These are phyloP conservation scores for Sycobia sp. DNA, from an alignment of 1,140 invertebrate species.

Conservation along the genomic window DNA sequence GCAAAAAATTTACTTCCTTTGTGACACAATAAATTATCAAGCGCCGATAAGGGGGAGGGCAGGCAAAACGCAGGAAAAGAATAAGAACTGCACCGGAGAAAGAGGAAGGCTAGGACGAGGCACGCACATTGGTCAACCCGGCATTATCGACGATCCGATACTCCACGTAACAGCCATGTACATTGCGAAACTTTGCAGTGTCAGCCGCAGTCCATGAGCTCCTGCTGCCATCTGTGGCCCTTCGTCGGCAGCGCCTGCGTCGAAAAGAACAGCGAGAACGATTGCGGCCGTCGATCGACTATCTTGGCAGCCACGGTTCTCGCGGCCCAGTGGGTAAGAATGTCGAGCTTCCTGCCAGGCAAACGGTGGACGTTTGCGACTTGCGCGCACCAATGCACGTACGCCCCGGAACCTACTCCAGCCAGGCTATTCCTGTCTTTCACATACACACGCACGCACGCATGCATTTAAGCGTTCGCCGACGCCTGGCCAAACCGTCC, in stretches of 20 bases:
- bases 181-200: too few relatives aligned
- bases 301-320: not conserved
- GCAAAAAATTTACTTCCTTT: too few relatives aligned
- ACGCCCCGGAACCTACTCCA: not conserved
- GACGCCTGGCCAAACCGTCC: not conserved
- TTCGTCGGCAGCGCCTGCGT: not conserved
- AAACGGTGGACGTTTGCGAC: not conserved
- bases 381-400: not conserved
- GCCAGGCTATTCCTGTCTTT: too few relatives aligned
- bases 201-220: conserved; percentile 28
- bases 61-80: not conserved
- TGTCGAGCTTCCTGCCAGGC: conserved; percentile 15
- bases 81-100: not conserved
- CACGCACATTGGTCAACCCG: not conserved
- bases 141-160: conserved; percentile 44
- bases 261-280: too few relatives aligned
- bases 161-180: conserved; percentile 36
- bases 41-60: not conserved
- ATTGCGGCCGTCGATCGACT: not conserved
- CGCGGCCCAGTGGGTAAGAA: conserved; percentile 42
- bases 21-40: conserved; percentile 13
- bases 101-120: not conserved
- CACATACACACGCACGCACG: not conserved
- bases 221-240: conserved; percentile 54
- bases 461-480: not conserved